A percentile compares a stretch with the other conserved stretches of the same genome.
Evolutionary conservation across 92 coral and sea anemone genomes (phyloP).

Genomic region (Epizoanthus stellaris): DNA sequence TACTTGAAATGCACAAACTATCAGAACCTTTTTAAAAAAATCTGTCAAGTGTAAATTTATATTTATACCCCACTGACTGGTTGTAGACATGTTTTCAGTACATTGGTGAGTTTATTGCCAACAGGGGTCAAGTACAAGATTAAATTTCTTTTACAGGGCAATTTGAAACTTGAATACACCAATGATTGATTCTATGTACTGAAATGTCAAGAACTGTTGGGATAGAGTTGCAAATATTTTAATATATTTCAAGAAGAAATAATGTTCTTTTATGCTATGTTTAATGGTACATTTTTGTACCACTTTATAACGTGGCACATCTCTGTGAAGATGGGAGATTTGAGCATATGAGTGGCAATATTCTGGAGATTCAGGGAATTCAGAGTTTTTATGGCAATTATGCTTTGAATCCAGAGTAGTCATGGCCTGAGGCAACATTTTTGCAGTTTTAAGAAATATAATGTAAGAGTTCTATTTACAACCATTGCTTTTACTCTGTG

Average conservation of each 20-base stretch:
- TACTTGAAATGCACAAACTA: no score
- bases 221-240: slow-evolving; percentile 1
- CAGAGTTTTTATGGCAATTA: neutral
- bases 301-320: no score
- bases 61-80: neutral
- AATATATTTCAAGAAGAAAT: neutral
- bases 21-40: no score
- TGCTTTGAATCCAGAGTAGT: neutral
- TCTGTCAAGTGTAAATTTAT: neutral
- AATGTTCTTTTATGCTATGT: no score
- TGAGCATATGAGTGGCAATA: no score
- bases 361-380: no score
- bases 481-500: neutral
- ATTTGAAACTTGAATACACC: slow-evolving; percentile 21
- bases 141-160: slow-evolving; percentile 15
- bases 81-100: neutral
- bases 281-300: no score
- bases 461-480: neutral
- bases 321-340: no score
- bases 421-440: slow-evolving; percentile 6
- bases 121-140: slow-evolving; percentile 20
- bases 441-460: neutral
- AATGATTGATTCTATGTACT: slow-evolving; percentile 19
- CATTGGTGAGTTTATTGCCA: neutral
- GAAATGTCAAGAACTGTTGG: neutral